These are phyloP conservation scores for Pelagia noctiluca DNA, from an alignment of 30 jellyfish, hydroid and myxozoan genomes.

Conservation along the genomic window DNA sequence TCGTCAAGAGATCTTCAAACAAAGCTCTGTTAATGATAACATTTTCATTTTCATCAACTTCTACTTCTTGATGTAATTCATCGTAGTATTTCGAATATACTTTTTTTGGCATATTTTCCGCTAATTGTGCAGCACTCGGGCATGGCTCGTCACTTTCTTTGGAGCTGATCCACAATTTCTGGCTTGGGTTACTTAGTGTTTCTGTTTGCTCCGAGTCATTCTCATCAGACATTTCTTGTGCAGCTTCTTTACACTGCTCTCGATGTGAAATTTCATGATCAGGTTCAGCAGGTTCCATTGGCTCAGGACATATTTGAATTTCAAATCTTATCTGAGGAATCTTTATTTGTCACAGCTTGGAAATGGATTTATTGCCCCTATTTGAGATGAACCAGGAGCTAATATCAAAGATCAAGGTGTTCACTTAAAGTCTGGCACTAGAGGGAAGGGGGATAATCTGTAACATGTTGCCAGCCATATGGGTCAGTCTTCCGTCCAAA, in stretches of 20 bases:
- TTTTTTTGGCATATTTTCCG: no score
- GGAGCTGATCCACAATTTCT: constrained; percentile 17
- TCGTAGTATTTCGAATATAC: no score
- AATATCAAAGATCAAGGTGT: no score
- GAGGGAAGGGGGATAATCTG: no score
- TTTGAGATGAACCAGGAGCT: no score
- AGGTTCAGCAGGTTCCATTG: constrained; percentile 7
- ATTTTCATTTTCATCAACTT: no score
- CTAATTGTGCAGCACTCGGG: not conserved
- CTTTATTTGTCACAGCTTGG: not conserved
- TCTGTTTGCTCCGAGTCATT: constrained; percentile 7
- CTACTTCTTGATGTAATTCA: no score
- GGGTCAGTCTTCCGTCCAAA: no score
- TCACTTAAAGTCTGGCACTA: no score
- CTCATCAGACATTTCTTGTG: not conserved
- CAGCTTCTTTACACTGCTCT: no score
- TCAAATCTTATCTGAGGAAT: not conserved
- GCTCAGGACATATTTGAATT: not conserved
- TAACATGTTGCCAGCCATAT: no score
- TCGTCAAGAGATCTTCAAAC: not conserved
- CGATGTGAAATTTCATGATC: not conserved
- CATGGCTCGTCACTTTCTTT: constrained; percentile 9
- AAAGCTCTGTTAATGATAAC: not conserved
- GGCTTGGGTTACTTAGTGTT: no score
- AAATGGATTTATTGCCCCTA: not conserved